Conservation (phyloP, 1,140 invertebrate species). For the Bemisia tabaci region DNA sequence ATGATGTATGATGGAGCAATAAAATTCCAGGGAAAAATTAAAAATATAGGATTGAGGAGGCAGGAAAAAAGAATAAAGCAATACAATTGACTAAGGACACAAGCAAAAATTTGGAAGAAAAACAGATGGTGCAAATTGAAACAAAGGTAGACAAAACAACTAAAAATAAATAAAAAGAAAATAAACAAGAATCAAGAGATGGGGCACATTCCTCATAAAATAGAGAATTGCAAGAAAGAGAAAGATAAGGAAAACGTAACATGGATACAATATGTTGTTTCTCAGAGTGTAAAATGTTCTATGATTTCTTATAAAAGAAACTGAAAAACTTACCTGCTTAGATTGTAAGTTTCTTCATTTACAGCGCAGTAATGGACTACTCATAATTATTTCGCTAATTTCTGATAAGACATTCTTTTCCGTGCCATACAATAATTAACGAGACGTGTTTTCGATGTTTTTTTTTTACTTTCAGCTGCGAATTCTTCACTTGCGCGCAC, state of each 20-base stretch:
- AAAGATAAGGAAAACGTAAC: slow-evolving; percentile 10
- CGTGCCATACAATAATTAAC: not conserved
- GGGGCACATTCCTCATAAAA: slow-evolving; percentile 23
- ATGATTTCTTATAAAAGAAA: not conserved
- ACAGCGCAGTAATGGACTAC: not conserved
- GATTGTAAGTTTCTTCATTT: not conserved
- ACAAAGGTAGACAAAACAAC: not conserved
- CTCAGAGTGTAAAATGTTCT: not conserved
- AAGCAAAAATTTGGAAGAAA: slow-evolving; percentile 24
- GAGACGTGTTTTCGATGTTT: not conserved
- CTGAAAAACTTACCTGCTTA: not conserved
- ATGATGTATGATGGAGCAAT: too few relatives aligned
- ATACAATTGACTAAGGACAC: not conserved
- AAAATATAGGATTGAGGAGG: too few relatives aligned
- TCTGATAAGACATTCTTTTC: not conserved
- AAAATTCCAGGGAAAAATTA: too few relatives aligned
- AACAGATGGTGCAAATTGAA: not conserved
- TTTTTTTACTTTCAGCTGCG: not conserved
- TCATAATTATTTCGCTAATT: not conserved
- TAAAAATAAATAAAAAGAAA: slow-evolving; percentile 13
- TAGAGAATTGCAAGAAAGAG: slow-evolving; percentile 7
- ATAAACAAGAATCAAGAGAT: slow-evolving; percentile 18
- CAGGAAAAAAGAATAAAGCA: not conserved
- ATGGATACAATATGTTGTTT: slow-evolving; percentile 13
- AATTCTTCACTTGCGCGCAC: not conserved